These are phyloP conservation scores for Amphipyra tragopoginis DNA, from an alignment of 2,888 invertebrate genomes.

Conservation along the genomic window DNA sequence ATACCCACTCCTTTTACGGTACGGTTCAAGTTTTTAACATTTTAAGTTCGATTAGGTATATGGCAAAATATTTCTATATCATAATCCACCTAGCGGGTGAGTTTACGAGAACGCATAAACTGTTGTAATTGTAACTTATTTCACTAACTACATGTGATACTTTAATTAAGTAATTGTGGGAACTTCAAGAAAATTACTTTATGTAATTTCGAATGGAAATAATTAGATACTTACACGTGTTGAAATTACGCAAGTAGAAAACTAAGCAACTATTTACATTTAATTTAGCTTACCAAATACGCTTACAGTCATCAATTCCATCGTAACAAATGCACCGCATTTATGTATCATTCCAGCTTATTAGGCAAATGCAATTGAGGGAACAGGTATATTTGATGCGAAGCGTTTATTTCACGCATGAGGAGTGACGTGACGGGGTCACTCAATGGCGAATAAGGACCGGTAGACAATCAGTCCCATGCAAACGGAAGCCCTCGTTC, in stretches of 20 bases:
- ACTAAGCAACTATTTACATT: conserved; percentile 13
- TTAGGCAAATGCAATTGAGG: conserved; percentile 24
- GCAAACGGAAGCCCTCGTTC: conserved; percentile 70
- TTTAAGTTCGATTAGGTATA: conserved; percentile 1
- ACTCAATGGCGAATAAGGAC: conserved; percentile 63
- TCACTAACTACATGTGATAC: conserved; percentile 19
- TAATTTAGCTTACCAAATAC: conserved; percentile 18
- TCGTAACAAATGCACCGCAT: no score
- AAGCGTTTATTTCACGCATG: conserved; percentile 54
- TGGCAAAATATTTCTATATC: conserved; percentile 5
- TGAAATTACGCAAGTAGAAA: conserved; percentile 15
- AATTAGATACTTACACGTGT: conserved; percentile 24
- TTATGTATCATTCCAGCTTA: conserved; percentile 7
- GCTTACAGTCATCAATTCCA: no score
- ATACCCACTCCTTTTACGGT: conserved; percentile 1
- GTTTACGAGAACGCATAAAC: conserved; percentile 1
- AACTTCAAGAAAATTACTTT: conserved; percentile 35
- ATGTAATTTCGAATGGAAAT: conserved; percentile 27
- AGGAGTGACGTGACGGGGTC: conserved; percentile 60
- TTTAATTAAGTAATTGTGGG: conserved; percentile 28
- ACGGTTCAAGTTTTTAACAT: background rate
- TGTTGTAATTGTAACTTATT: conserved; percentile 1
- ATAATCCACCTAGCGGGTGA: conserved; percentile 1
- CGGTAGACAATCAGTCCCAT: conserved; percentile 69
- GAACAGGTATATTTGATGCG: conserved; percentile 36